A percentile compares a stretch with the other conserved stretches of the same genome.
Conservation (phyloP, 2,113 vertebrate species). For the Lonchura striata region DNA sequence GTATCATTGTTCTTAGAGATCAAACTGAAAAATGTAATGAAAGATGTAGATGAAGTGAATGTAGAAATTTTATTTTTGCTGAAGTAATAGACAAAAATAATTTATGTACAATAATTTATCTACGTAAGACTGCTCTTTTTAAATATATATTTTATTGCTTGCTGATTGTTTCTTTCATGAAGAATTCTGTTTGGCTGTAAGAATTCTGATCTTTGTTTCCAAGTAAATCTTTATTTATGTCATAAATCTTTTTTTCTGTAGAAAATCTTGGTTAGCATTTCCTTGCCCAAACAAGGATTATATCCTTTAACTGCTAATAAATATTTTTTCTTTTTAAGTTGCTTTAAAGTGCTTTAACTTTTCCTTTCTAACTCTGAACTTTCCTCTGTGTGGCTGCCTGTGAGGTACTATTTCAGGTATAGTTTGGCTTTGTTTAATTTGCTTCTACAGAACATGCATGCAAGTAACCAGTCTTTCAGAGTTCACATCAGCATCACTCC, state of each 20-base stretch:
- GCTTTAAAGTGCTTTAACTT: constrained; percentile 67
- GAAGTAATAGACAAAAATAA: background rate
- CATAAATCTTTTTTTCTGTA: background rate
- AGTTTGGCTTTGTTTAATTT: constrained; percentile 63
- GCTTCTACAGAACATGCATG: constrained; percentile 43
- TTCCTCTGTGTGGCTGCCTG: constrained; percentile 71
- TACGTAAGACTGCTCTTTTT: background rate
- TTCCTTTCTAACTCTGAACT: constrained; percentile 72
- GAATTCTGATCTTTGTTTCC: constrained; percentile 22
- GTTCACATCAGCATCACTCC: constrained; percentile 22
- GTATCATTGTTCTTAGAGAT: background rate
- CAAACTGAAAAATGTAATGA: background rate
- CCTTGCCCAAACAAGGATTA: constrained; percentile 32
- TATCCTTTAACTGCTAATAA: constrained; percentile 57
- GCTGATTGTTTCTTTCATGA: background rate
- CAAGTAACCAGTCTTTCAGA: background rate
- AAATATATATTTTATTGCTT: background rate
- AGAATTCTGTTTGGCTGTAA: background rate
- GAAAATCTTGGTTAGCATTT: background rate
- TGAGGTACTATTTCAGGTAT: constrained; percentile 74
- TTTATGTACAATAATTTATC: background rate
- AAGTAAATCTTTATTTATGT: background rate
- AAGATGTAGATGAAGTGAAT: background rate
- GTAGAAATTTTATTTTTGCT: background rate
- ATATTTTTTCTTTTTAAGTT: constrained; percentile 59